Evolutionary conservation across 2,888 invertebrate genomes (phyloP), one percentile per base, ranked within the genome.

Genomic region (Callyntrura sp.): DNA sequence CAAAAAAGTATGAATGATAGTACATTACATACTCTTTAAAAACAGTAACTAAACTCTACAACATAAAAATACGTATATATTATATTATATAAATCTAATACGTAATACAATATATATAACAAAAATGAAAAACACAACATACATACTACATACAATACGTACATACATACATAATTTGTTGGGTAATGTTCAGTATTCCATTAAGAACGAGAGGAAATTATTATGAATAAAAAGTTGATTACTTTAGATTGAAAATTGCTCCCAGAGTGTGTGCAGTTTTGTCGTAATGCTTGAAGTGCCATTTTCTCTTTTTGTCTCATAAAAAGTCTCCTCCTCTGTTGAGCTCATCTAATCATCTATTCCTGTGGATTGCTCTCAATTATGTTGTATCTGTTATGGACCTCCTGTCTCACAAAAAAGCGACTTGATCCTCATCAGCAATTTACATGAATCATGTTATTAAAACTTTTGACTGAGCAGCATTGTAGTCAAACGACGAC

Each of bases 121-220:
- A 57, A 78, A 57, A 78, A 55, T 28, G 55, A 25, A 55, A 55
- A 78, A 55, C 55, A 78, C 76, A 76, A 76, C 79, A 79, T 76
- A 85, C 43, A 76, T 76, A 85, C 60, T 28, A 83, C 65, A 84
- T 28, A 83, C 65, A 84, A 68, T 85, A 85, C 73, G 51, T 87
- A 88, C 88, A 89, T 84, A 85, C 73, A 68, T 87, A 88, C 88
- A 89, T 84, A 89, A 89, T 84, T 89, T 89, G 91, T 91, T 90
- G 91, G 90, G 90, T 90, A 90, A 91, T 91, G 89, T 91, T 91
- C 91, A 91, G 91, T 91, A 92, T 92, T 92, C 92, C 92, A 92
- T 91, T 91, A 92, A 83, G 90, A 90, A 90, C 90, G 90, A 92
- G 89, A 91, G 91, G 90, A 84, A 90, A 92, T 90, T 90, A 90